Base-by-base conservation (phyloP, 2,113 vertebrate genomes). In the Vimba vimba region DNA sequence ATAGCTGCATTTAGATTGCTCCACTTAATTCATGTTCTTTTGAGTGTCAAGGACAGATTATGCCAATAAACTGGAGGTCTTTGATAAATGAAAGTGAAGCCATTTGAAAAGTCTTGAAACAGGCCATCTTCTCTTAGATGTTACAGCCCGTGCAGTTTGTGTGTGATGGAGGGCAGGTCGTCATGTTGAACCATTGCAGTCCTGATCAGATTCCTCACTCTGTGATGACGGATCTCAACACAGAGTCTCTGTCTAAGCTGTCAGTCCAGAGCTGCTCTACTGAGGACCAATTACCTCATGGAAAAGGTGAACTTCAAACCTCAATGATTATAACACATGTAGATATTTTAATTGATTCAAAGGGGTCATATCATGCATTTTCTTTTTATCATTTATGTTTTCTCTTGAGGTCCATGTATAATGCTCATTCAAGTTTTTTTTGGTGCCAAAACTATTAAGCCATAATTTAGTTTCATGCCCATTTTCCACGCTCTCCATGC, bases 121-220 rank as follows among this genome's bases (percentile, higher is more conserved):
- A 21, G 15, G 47, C n/a, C 7, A 21, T 57, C 27, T 79, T 57
- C 45, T 84, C 50, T 74, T 25, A 73, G 52, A 0, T 60, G 13
- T 57, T 39, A n/a, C 55, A 10, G 27, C 79, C 88, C 85, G 19
- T 86, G 21, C 71, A 89, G 88, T 39, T 86, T 66, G 7, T 91
- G 84, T 87, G 82, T 87, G 77, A 84, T 52, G 86, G 52, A 83
- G 85, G 78, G 50, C 90, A 87, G 73, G 57, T 87, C 27, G 33
- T 87, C 15, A 55, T 87, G 52, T 60, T 91, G 68, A 91, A 88
- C 69, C 86, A 82, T 45, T 87, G 84, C 60, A 86, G 87, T 13
- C 86, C 82, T 4, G 64, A 59, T 39, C 75, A 85, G 21, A 83
- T 79, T 13, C 52, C 78, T 45, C 74, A 89, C 60, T 21, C 81